These are phyloP conservation scores for Margaritifera margaritifera DNA, from an alignment of 2,888 invertebrate species.

Conservation along the genomic window DNA sequence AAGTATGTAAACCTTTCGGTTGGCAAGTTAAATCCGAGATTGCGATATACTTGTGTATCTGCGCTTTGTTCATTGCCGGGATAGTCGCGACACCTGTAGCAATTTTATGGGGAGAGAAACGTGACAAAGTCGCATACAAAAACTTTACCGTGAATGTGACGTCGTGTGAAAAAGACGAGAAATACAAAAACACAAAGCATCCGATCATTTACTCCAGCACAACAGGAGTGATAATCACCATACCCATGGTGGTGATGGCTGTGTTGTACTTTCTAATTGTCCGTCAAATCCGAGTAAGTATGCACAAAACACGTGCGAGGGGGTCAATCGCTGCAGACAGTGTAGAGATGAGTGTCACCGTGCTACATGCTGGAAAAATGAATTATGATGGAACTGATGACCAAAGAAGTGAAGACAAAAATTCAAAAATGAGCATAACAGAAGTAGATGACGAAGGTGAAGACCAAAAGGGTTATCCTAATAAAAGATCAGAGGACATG, in stretches of 20 bases:
- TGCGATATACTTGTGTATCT: conserved; percentile 14
- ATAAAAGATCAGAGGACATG: no score
- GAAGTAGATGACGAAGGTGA: no score
- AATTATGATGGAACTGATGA: no score
- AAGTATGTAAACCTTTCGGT: conserved; percentile 51
- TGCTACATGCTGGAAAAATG: no score
- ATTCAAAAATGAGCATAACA: no score
- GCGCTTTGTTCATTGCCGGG: conserved; percentile 14
- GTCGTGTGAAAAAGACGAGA: conserved; percentile 24
- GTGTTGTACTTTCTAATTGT: conserved; percentile 24
- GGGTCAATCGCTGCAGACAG: no score
- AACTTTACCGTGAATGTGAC: conserved; percentile 15
- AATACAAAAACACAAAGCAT: conserved; percentile 6
- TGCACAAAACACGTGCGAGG: not conserved
- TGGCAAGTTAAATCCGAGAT: conserved; percentile 18
- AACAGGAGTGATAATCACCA: conserved; percentile 10
- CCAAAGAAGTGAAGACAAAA: no score
- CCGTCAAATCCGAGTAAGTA: not conserved
- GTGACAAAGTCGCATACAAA: conserved; percentile 5
- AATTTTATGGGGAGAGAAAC: conserved; percentile 29
- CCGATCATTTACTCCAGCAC: conserved; percentile 16
- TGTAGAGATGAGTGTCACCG: no score
- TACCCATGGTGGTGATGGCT: conserved; percentile 19
- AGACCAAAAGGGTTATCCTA: no score
- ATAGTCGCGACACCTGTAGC: conserved; percentile 24